Evolutionary conservation across 2,797 vertebrate genomes (phyloP), one percentile per base, ranked within the genome.

Genomic region (Remorina albescens): DNA sequence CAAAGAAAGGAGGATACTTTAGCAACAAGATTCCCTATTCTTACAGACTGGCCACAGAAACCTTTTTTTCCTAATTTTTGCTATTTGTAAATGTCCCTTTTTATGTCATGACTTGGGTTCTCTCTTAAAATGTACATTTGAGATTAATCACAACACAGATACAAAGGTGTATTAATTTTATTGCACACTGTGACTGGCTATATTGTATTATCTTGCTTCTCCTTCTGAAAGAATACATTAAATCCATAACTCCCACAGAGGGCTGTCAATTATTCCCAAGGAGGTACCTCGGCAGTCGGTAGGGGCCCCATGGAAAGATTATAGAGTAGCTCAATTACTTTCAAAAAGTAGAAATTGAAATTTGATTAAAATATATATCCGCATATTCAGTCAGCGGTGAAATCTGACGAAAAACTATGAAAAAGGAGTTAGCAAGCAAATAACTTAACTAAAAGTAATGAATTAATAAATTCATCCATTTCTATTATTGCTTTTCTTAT

Each of bases 1-100:
- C 39, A 80, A 46, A 65, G 41, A 70, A 72, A 58, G 73, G 55
- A 63, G 16, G 67, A 68, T 65, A 81, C 34, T 72, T 88, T 36
- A 93, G 68, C 44, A 60, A 75, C 37, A 78, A 19, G 25, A 71
- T 67, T 81, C 18, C 30, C 34, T 21, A 19, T 19, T 44, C 18
- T 30, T 5, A 59, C 13, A 30, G 44, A 16, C 19, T 12, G 18
- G 53, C 28, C 23, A 12, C 39, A 19, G 30, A 57, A 50, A 56
- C 6, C 6, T 62, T 47, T 16, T 60, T 23, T 7, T 13, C 36
- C 21, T 50, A 25, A 39, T 32, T 69, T 18, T 74, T 4, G 9
- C 34, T n/a, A 57, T 37, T 51, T 32, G 21, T 2, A 32, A 13
- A 13, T 44, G 1, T 47, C 18, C n/a, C 5, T 30, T 46, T 51